Evolutionary conservation across 2,797 vertebrate species (phyloP).

Genomic region (Falco naumanni): DNA sequence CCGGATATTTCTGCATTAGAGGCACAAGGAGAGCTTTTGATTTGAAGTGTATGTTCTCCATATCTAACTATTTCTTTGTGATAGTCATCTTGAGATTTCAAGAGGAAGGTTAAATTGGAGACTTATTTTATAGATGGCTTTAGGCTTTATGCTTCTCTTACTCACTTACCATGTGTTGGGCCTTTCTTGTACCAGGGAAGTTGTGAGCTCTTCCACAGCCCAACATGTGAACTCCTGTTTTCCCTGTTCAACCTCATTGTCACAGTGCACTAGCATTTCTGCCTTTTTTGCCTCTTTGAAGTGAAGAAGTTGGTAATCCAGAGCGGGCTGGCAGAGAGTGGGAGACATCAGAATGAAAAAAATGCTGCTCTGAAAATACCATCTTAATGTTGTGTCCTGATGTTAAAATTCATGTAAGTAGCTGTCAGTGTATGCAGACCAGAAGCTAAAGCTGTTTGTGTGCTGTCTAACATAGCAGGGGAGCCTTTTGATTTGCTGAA

Average conservation of each 20-base stretch:
- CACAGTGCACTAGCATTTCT: neutral
- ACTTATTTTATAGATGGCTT: neutral
- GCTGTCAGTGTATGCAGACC: neutral
- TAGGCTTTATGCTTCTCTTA: neutral
- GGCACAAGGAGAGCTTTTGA: neutral
- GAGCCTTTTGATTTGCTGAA: slow-evolving; percentile 55
- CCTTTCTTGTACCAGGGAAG: neutral
- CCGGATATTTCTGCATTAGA: neutral
- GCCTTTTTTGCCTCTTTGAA: neutral
- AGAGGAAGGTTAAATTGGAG: slow-evolving; percentile 13
- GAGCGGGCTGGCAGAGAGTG: neutral
- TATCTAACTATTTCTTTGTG: slow-evolving; percentile 8
- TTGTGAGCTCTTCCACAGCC: neutral
- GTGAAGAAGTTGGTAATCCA: neutral
- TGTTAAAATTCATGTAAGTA: slow-evolving; percentile 51
- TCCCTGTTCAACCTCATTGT: neutral
- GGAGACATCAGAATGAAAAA: neutral
- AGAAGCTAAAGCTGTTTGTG: slow-evolving; percentile 37
- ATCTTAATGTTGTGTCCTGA: slow-evolving; percentile 4
- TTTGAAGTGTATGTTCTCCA: neutral
- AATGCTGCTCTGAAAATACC: neutral
- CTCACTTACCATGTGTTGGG: neutral
- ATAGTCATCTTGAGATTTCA: slow-evolving; percentile 8
- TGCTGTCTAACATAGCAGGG: slow-evolving; percentile 20
- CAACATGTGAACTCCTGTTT: neutral